These are phyloP conservation scores for Leucoma salicis DNA, from an alignment of 2,888 invertebrate species.

Conservation along the genomic window DNA sequence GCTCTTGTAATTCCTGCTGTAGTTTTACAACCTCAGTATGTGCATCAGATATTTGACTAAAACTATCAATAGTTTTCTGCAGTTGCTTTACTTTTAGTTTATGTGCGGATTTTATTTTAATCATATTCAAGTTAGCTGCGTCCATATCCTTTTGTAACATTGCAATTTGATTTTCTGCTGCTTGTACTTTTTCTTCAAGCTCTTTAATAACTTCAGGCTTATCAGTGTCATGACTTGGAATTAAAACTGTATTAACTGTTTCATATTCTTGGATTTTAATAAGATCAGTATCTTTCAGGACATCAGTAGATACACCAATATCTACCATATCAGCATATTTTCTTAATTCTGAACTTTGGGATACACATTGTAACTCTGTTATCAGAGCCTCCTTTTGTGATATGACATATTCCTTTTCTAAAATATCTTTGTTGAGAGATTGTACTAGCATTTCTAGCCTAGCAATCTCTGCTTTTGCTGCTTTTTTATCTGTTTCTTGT, in stretches of 20 bases:
- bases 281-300: slow-evolving; percentile 15
- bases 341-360: slow-evolving; percentile 31
- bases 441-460: slow-evolving; percentile 67
- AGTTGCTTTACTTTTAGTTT: slow-evolving; percentile 88
- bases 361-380: slow-evolving; percentile 46
- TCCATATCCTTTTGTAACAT: slow-evolving; percentile 87
- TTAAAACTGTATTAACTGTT: slow-evolving; percentile 16
- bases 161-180: slow-evolving; percentile 65
- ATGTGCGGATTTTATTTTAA: slow-evolving; percentile 87
- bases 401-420: slow-evolving; percentile 70
- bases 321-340: slow-evolving; percentile 39
- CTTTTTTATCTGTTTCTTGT: slow-evolving; percentile 66
- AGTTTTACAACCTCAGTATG: slow-evolving; percentile 86
- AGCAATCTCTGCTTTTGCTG: slow-evolving; percentile 54
- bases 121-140: slow-evolving; percentile 88
- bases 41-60: slow-evolving; percentile 85
- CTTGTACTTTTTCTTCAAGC: slow-evolving; percentile 69
- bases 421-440: slow-evolving; percentile 72
- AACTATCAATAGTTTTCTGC: slow-evolving; percentile 87
- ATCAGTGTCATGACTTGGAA: slow-evolving; percentile 24
- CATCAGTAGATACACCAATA: slow-evolving; percentile 50
- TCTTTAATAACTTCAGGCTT: slow-evolving; percentile 35
- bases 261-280: slow-evolving; percentile 16
- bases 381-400: slow-evolving; percentile 73
- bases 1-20: slow-evolving; percentile 82